Evolutionary conservation across 2,797 vertebrate species (phyloP), one percentile per base, ranked within the genome.

Genomic region (Cuculus canorus): DNA sequence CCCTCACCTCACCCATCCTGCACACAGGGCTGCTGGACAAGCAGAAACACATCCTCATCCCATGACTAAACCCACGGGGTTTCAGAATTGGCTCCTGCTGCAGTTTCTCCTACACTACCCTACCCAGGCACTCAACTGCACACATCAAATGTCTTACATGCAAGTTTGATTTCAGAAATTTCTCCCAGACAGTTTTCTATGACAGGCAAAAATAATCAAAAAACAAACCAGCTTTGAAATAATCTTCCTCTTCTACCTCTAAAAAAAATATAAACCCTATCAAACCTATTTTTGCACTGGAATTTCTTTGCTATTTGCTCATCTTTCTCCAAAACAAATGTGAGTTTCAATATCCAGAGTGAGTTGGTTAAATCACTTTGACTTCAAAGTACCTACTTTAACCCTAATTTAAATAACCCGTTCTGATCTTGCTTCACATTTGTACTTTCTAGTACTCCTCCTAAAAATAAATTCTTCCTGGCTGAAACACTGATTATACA

Each of bases 361-460:
- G 43, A 80, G 56, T 47, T 45, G n/a, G 41, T 41, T 72, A 87
- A 72, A 76, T 32, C 14, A 54, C 18, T 70, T 19, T 21, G 32
- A 88, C 13, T 56, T 90, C 35, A 24, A 92, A 90, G 39, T 27
- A 78, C 28, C 33, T 81, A 23, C 19, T 66, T 88, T 21, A 78
- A 82, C 33, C 41, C 37, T 13, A n/a, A 92, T 76, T 82, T 90
- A 86, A 93, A 92, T 85, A 72, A 87, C 8, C 65, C 79, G 32
- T 50, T 82, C 64, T 76, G 60, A 69, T 59, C 50, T 79, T 61
- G 56, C 54, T 66, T 52, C 66, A 33, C 10, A 72, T 63, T 92
- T 86, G 15, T 39, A 84, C 25, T 88, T 90, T 28, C 41, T 60
- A 90, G 21, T 90, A 57, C 23, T 90, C 27, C 57, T 71, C 30